Conservation (phyloP, 1,140 invertebrate genomes). For the Tigriopus japonicus region DNA sequence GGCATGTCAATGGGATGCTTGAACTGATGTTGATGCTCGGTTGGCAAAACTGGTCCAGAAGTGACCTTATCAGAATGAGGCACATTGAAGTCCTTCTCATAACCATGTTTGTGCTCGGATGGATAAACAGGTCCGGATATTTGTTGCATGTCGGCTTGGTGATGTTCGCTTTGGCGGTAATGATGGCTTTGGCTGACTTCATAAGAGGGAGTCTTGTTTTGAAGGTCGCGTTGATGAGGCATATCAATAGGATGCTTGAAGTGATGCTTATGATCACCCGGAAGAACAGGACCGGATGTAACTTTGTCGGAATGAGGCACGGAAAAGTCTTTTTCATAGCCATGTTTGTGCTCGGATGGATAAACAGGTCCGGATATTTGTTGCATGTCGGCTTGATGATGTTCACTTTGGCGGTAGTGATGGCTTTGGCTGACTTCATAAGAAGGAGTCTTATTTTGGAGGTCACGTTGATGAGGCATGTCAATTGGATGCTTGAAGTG, state of each 20-base stretch:
- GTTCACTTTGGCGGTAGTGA: conserved; percentile 8
- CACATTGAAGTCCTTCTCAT: conserved; percentile 4
- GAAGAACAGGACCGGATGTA: background rate
- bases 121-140: conserved; percentile 1
- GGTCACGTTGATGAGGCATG: background rate
- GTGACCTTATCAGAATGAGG: background rate
- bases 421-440: conserved; percentile 11
- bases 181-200: conserved; percentile 11
- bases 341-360: conserved; percentile 2
- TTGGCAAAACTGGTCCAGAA: background rate
- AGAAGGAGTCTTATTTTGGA: background rate
- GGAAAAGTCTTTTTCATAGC: conserved; percentile 7
- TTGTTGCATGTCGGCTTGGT: conserved; percentile 1
- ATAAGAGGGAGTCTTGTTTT: background rate
- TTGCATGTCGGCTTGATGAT: conserved; percentile 3
- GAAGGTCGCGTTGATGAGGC: conserved; percentile 10
- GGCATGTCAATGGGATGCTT: conserved; percentile 9
- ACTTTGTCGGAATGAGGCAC: background rate
- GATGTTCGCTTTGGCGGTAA: conserved; percentile 3
- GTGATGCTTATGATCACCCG: background rate
- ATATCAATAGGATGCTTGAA: conserved; percentile 10
- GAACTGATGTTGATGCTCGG: conserved; percentile 1
- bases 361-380: conserved; percentile 2
- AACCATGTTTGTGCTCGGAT: conserved; percentile 6
- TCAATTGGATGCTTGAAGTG: conserved; percentile 8